Evolutionary conservation across 1,140 invertebrate species (phyloP).

Genomic region (Drosophila oshimai): DNA sequence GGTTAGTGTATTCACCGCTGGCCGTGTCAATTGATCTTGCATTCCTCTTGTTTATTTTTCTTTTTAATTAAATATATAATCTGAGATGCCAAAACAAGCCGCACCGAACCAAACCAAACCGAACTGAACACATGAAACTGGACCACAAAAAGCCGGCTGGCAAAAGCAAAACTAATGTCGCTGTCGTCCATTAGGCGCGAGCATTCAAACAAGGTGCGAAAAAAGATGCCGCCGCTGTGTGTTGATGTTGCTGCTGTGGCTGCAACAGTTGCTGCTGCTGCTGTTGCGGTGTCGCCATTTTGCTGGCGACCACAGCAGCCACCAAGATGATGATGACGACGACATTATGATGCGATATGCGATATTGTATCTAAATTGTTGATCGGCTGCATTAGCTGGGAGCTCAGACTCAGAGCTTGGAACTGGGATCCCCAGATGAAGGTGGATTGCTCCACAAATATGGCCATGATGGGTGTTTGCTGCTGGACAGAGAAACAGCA

Average conservation of each 20-base stretch:
- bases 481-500: constrained; percentile 58
- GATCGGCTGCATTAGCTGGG: constrained; percentile 68
- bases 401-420: background rate
- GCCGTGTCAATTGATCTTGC: constrained; percentile 4
- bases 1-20: constrained; percentile 18
- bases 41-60: constrained; percentile 47
- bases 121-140: constrained; percentile 32
- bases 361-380: constrained; percentile 82
- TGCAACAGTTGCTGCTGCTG: constrained; percentile 1
- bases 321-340: constrained; percentile 33
- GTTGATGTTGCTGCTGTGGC: constrained; percentile 43
- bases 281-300: constrained; percentile 31
- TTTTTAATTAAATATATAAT: constrained; percentile 68
- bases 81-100: constrained; percentile 42
- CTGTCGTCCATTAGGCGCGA: constrained; percentile 74
- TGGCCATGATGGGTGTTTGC: constrained; percentile 66
- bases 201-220: constrained; percentile 80
- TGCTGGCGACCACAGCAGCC: constrained; percentile 11
- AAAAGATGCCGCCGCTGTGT: constrained; percentile 79
- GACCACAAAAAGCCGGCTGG: constrained; percentile 40
- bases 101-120: no score
- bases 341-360: constrained; percentile 80
- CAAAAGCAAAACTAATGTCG: constrained; percentile 75
- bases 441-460: constrained; percentile 69
- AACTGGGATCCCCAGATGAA: constrained; percentile 3